Evolutionary conservation across 2,113 vertebrate genomes (phyloP).

Genomic region (Chaetodon auriga): DNA sequence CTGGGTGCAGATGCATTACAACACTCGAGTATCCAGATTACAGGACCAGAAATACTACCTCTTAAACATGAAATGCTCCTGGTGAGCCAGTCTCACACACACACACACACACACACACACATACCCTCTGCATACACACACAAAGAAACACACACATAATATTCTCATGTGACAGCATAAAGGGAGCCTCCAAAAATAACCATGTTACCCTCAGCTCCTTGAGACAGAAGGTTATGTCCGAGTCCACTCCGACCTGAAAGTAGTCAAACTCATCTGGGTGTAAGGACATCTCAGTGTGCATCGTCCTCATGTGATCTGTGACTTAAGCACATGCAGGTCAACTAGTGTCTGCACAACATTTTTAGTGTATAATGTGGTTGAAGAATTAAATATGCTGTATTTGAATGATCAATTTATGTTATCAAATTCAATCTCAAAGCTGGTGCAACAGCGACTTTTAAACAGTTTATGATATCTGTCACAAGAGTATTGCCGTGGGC

Average conservation of each 20-base stretch:
- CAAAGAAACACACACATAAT: conserved; percentile 26
- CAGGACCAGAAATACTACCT: conserved; percentile 61
- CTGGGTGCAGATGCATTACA: conserved; percentile 20
- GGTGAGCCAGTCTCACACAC: conserved; percentile 22
- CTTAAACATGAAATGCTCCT: conserved; percentile 55
- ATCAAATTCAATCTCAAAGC: conserved; percentile 1
- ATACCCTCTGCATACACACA: not conserved
- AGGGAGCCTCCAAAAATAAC: conserved; percentile 53
- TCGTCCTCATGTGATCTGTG: conserved; percentile 86
- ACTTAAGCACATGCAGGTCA: conserved; percentile 30
- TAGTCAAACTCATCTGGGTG: conserved; percentile 92
- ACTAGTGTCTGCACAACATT: not conserved
- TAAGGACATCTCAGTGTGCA: conserved; percentile 90
- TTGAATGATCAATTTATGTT: not conserved
- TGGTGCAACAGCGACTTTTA: not conserved
- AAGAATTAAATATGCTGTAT: not conserved
- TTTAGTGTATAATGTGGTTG: not conserved
- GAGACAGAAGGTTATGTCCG: conserved; percentile 94
- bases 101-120: conserved; percentile 2
- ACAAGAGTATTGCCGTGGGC: not conserved
- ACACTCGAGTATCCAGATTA: conserved; percentile 38
- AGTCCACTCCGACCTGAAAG: conserved; percentile 90
- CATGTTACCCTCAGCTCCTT: conserved; percentile 94
- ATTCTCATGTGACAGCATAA: conserved; percentile 63
- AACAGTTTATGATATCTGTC: not conserved